Conservation (phyloP, 2,797 vertebrate species). For the Darevskia nairensis region DNA sequence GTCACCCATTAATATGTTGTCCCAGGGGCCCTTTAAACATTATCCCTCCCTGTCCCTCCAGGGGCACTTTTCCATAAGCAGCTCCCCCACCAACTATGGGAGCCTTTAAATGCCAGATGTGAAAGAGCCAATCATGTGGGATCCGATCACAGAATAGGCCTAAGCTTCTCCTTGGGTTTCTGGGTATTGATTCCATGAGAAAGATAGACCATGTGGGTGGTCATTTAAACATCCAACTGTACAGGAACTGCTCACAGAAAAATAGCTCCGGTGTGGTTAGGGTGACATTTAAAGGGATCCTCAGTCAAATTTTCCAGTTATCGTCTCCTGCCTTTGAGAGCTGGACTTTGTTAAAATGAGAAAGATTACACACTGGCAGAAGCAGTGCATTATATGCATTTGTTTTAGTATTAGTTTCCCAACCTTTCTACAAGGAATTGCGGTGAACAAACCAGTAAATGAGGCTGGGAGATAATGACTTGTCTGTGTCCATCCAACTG, state of each 20-base stretch:
- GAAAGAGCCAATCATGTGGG: neutral
- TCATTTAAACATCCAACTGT: neutral
- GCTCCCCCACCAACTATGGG: neutral
- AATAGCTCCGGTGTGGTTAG: neutral
- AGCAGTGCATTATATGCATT: neutral
- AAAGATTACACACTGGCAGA: neutral
- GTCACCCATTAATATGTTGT: neutral
- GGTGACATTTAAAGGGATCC: neutral
- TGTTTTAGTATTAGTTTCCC: neutral
- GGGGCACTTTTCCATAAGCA: neutral
- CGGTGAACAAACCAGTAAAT: too few relatives aligned
- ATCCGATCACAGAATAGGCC: neutral
- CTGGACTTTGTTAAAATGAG: conserved; percentile 1
- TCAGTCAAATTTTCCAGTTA: neutral
- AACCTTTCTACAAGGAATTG: neutral
- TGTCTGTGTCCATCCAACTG: neutral
- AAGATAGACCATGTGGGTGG: neutral
- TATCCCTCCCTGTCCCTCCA: neutral
- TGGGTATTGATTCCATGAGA: neutral
- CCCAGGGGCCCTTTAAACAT: neutral
- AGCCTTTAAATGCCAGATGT: neutral
- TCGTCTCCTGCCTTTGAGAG: neutral
- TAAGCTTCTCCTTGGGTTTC: neutral
- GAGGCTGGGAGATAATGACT: neutral
- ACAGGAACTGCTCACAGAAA: neutral